Percentiles rank a stretch among this genome's conserved stretches.
These are phyloP conservation scores for Andrena bucephala DNA, from an alignment of 2,888 invertebrate genomes.

Conservation along the genomic window DNA sequence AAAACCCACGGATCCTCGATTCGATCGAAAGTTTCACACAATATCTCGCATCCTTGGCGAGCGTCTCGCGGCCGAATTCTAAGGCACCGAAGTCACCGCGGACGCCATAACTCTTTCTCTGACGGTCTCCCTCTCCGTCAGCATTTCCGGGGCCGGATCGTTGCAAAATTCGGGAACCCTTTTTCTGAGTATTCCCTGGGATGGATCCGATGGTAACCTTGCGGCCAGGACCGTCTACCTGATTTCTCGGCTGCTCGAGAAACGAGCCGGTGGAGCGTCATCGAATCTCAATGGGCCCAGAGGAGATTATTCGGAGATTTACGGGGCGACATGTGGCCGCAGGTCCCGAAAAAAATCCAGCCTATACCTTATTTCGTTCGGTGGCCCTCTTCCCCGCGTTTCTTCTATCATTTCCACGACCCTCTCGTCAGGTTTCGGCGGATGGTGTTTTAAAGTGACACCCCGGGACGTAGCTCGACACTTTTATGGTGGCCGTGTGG, in stretches of 20 bases:
- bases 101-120: slow-evolving; percentile 46
- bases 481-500: slow-evolving; percentile 53
- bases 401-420: slow-evolving; percentile 21
- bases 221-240: slow-evolving; percentile 42
- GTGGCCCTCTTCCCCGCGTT: background rate
- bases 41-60: background rate
- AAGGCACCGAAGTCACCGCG: slow-evolving; percentile 22
- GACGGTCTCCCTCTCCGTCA: slow-evolving; percentile 16
- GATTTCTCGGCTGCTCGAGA: slow-evolving; percentile 38
- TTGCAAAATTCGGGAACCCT: slow-evolving; percentile 67
- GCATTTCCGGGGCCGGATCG: slow-evolving; percentile 47
- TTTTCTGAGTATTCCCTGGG: slow-evolving; percentile 60
- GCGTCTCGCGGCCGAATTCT: background rate
- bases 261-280: slow-evolving; percentile 31
- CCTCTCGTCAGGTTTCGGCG: slow-evolving; percentile 28
- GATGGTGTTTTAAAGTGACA: slow-evolving; percentile 60
- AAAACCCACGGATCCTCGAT: background rate
- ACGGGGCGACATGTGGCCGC: slow-evolving; percentile 63
- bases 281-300: slow-evolving; percentile 50
- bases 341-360: slow-evolving; percentile 27
- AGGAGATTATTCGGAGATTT: slow-evolving; percentile 60
- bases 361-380: slow-evolving; percentile 32
- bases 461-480: slow-evolving; percentile 65
- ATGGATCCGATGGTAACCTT: slow-evolving; percentile 24
- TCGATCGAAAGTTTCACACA: slow-evolving; percentile 4